Percentiles rank a stretch among this genome's conserved stretches.
Conservation (phyloP, 1,140 invertebrate genomes). For the Helicoverpa armigera region DNA sequence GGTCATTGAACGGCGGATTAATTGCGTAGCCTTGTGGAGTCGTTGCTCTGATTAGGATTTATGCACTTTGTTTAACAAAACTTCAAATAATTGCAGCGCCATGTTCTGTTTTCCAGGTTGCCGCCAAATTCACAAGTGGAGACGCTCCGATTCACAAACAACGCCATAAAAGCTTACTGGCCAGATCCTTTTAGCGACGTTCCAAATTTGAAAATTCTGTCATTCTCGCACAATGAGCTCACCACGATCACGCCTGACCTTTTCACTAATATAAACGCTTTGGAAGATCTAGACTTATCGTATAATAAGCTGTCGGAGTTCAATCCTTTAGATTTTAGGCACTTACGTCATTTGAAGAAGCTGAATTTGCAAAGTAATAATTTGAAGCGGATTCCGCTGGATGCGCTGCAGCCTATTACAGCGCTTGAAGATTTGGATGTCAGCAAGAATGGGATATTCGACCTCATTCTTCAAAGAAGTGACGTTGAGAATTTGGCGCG, state of each 20-base stretch:
- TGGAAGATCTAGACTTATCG: conserved; percentile 86
- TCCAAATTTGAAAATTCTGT: conserved; percentile 73
- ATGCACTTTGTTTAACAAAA: neutral
- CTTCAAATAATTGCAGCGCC: neutral
- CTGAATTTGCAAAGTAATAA: conserved; percentile 79
- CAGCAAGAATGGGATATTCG: conserved; percentile 79
- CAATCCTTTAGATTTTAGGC: conserved; percentile 75
- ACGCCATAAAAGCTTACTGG: conserved; percentile 80
- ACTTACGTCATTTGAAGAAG: conserved; percentile 70
- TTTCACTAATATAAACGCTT: conserved; percentile 72
- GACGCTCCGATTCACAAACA: conserved; percentile 77
- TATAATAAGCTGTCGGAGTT: conserved; percentile 84
- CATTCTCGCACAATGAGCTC: conserved; percentile 78
- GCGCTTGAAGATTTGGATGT: conserved; percentile 78
- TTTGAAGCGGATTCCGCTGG: conserved; percentile 74
- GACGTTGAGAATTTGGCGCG: conserved; percentile 65
- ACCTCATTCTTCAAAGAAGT: conserved; percentile 66
- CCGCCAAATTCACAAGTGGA: conserved; percentile 78
- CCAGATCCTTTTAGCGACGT: conserved; percentile 79
- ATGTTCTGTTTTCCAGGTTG: conserved; percentile 70
- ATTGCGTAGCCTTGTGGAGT: conserved; percentile 14
- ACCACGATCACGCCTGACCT: conserved; percentile 77
- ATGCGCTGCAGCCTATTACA: conserved; percentile 70
- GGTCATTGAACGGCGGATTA: neutral
- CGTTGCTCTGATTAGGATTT: conserved; percentile 14